Conservation (phyloP, 2,888 invertebrate species). For the Drosophila affinis region DNA sequence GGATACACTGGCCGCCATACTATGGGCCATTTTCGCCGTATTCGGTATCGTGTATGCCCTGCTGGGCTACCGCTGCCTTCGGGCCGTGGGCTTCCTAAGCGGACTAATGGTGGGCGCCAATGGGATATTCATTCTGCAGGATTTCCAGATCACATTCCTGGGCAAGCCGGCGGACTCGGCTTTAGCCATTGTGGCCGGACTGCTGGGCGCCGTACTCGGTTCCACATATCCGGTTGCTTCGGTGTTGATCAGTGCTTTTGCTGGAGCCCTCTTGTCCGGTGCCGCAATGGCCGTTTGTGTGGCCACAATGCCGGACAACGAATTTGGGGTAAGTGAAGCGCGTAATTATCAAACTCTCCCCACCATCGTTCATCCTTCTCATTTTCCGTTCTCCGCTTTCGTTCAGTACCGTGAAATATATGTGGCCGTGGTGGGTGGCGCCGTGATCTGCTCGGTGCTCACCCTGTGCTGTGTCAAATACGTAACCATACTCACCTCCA, state of each 20-base stretch:
- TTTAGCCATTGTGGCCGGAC: conserved; percentile 83
- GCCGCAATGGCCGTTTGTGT: conserved; percentile 83
- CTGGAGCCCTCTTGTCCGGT: conserved; percentile 82
- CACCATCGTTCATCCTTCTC: background rate
- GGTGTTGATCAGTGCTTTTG: conserved; percentile 83
- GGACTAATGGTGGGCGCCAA: conserved; percentile 93
- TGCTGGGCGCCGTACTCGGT: conserved; percentile 83
- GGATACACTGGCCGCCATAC: conserved; percentile 82
- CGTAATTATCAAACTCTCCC: background rate
- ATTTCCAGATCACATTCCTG: conserved; percentile 90
- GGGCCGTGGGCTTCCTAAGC: conserved; percentile 94
- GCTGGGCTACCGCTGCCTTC: conserved; percentile 94
- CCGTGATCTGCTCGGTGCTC: conserved; percentile 83
- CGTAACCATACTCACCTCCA: conserved; percentile 83
- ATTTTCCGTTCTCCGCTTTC: background rate
- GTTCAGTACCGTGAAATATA: conserved; percentile 82
- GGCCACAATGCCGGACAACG: conserved; percentile 84
- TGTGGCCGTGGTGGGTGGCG: conserved; percentile 83
- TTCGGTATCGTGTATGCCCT: conserved; percentile 93
- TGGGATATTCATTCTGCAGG: conserved; percentile 92
- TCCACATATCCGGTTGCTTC: conserved; percentile 84
- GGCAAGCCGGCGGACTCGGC: conserved; percentile 85
- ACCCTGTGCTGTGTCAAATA: conserved; percentile 84
- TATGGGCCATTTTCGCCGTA: conserved; percentile 85
- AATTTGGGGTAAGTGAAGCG: conserved; percentile 81